Conservation (phyloP, 2,113 vertebrate genomes). For the Calonectris borealis region DNA sequence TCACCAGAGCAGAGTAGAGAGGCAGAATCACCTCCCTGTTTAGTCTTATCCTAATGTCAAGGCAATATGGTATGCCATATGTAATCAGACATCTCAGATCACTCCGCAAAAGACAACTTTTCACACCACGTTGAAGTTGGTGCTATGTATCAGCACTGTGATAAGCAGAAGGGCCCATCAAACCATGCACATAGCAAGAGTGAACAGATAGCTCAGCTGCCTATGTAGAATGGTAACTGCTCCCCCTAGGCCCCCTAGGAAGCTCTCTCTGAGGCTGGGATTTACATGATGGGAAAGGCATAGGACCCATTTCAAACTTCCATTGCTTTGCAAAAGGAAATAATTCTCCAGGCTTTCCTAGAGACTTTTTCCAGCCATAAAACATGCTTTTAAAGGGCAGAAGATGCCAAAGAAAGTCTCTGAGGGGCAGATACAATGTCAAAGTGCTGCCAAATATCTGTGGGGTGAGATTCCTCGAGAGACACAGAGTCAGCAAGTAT, state of each 20-base stretch:
- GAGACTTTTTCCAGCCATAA: background rate
- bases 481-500: background rate
- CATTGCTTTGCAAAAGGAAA: background rate
- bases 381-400: background rate
- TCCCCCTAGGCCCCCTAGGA: background rate
- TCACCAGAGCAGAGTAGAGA: rapidly evolving
- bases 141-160: background rate
- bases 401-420: background rate
- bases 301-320: background rate
- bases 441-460: background rate
- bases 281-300: background rate
- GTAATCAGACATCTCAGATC: background rate
- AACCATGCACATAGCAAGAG: background rate
- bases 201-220: background rate
- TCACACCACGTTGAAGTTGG: background rate
- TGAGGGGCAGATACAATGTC: background rate
- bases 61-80: too few relatives aligned
- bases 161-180: background rate
- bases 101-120: background rate
- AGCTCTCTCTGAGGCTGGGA: background rate
- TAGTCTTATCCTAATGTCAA: background rate
- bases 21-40: too few relatives aligned
- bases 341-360: background rate
- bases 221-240: background rate
- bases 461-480: background rate